These are phyloP conservation scores for Meteorus sp. DNA, from an alignment of 1,140 invertebrate species.

Conservation along the genomic window DNA sequence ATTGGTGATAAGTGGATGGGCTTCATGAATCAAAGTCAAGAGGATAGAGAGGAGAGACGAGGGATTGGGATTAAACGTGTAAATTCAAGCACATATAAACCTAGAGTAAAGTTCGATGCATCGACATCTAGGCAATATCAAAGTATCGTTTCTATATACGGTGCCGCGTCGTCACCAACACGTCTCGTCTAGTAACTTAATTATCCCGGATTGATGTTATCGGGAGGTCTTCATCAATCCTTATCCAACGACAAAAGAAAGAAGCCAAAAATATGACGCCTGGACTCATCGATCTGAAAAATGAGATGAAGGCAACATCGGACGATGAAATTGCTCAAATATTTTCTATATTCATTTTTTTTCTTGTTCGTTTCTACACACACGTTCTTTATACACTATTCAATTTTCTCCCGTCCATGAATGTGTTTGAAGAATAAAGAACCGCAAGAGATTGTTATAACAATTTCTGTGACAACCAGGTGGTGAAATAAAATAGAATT, in stretches of 20 bases:
- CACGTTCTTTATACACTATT: too few species aligned
- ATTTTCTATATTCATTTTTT: slow-evolving; percentile 6
- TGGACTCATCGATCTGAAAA: slow-evolving; percentile 11
- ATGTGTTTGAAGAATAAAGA: too few species aligned
- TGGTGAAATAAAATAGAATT: too few species aligned
- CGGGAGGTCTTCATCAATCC: slow-evolving; percentile 32
- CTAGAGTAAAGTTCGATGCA: slow-evolving; percentile 1
- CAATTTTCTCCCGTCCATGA: too few species aligned
- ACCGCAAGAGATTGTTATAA: too few species aligned
- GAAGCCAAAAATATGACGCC: slow-evolving; percentile 28
- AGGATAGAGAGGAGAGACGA: background rate
- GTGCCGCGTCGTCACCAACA: slow-evolving; percentile 1
- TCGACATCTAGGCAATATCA: slow-evolving; percentile 1
- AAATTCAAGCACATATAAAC: background rate
- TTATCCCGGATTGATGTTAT: slow-evolving; percentile 33
- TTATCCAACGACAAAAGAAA: slow-evolving; percentile 26
- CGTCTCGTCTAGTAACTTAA: slow-evolving; percentile 27
- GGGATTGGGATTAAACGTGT: background rate
- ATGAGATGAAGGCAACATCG: slow-evolving; percentile 10
- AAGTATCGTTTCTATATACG: background rate
- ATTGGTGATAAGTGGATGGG: background rate
- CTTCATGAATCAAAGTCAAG: slow-evolving; percentile 9
- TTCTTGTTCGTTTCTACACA: background rate
- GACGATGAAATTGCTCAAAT: too few species aligned
- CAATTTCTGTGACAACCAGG: too few species aligned